phyloP scores from a whole-genome alignment of 2,797 vertebrate species.

The Cynopterus sphinx region DNA sequence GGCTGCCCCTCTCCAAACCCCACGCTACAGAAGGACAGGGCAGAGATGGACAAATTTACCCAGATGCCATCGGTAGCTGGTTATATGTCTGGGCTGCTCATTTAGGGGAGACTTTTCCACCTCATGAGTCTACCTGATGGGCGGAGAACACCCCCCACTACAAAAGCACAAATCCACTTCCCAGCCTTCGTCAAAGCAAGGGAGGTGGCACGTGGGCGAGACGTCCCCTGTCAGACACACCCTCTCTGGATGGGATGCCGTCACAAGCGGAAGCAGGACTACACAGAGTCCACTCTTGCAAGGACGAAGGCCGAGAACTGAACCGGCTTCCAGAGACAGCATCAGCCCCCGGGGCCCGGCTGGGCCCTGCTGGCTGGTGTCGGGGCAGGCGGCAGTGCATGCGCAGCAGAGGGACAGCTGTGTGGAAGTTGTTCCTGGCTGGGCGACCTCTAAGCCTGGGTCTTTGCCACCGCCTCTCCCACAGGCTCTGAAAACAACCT shows the following conservation, averaged over 20 bases:
- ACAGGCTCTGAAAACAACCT: not conserved
- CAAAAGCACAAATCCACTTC: not conserved
- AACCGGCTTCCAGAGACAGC: not conserved
- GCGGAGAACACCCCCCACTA: not conserved
- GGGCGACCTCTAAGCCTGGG: not conserved
- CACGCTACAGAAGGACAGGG: not conserved
- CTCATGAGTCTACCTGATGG: not conserved
- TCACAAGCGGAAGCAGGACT: not conserved
- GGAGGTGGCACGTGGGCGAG: not conserved
- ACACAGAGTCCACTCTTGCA: too few relatives aligned
- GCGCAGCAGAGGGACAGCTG: not conserved
- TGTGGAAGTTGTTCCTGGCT: not conserved
- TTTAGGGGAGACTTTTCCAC: not conserved
- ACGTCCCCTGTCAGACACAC: not conserved
- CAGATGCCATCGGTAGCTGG: not conserved
- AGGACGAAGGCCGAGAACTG: fast-evolving
- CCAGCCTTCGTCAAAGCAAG: not conserved
- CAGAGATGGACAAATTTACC: not conserved
- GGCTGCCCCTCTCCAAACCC: not conserved
- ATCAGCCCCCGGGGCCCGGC: not conserved
- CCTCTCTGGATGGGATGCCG: not conserved
- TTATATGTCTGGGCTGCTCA: not conserved
- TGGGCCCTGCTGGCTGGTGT: too few relatives aligned
- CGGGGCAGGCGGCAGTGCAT: fast-evolving
- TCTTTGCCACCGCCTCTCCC: not conserved